A percentile compares a stretch with the other conserved stretches of the same genome.
phyloP scores from a whole-genome alignment of 53 echinoderm and acorn worm genomes.

The Antedon mediterranea region DNA sequence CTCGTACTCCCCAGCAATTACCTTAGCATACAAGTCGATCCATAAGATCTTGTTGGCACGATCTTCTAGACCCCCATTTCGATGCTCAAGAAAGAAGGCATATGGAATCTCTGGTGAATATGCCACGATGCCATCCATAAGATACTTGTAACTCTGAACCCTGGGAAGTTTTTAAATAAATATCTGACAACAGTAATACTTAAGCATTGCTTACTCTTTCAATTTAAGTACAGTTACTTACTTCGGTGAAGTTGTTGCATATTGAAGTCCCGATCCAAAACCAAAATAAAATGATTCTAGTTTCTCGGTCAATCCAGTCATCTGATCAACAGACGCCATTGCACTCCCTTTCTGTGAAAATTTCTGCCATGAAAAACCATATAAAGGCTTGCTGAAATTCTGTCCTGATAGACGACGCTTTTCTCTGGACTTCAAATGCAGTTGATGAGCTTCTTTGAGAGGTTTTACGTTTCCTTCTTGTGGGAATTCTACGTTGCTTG shows the following conservation, averaged over 20 bases:
- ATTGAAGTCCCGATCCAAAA: constrained; percentile 51
- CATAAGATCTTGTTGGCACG: constrained; percentile 67
- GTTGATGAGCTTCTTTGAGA: not conserved
- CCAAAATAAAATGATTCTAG: constrained; percentile 33
- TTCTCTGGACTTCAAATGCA: not conserved
- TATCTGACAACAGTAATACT: too few species aligned
- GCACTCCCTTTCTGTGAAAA: constrained; percentile 25
- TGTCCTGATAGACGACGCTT: not conserved
- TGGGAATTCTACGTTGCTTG: not conserved
- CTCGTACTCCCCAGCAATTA: constrained; percentile 51
- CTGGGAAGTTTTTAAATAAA: constrained; percentile 16
- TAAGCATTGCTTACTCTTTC: too few species aligned
- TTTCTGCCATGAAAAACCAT: constrained; percentile 67
- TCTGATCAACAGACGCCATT: constrained; percentile 32
- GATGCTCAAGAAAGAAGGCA: constrained; percentile 55
- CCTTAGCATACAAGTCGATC: constrained; percentile 38
- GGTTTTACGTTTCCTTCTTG: not conserved
- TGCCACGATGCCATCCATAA: constrained; percentile 54
- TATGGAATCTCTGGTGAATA: constrained; percentile 72
- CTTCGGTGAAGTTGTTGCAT: constrained; percentile 66
- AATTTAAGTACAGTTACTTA: constrained; percentile 25
- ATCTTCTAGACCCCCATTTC: constrained; percentile 46
- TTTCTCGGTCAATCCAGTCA: constrained; percentile 26
- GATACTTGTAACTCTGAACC: constrained; percentile 42
- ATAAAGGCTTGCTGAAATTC: constrained; percentile 13